Percentiles rank a stretch among this genome's conserved stretches.
phyloP scores from a whole-genome alignment of 2,797 vertebrate genomes.

The Anableps anableps region DNA sequence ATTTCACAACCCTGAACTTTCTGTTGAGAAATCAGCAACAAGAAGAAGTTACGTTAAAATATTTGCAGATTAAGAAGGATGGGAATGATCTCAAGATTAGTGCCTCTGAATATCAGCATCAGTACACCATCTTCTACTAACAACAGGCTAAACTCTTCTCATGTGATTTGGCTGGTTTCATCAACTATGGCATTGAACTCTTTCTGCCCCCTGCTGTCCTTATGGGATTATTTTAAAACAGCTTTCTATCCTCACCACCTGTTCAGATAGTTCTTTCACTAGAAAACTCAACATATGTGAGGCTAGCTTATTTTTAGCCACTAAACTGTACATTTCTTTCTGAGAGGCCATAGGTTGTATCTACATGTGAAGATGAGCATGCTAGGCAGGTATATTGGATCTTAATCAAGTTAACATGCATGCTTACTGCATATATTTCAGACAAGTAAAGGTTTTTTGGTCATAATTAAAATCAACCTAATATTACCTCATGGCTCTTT shows the following conservation, averaged over 20 bases:
- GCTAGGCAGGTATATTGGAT: not conserved
- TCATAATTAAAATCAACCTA: not conserved
- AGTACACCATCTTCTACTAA: not conserved
- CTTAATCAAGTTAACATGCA: not conserved
- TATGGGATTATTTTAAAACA: not conserved
- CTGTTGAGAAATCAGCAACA: not conserved
- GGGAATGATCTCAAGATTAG: conserved; percentile 29
- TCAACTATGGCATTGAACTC: conserved; percentile 10
- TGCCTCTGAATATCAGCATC: conserved; percentile 21
- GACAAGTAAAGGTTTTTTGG: not conserved
- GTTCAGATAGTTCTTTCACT: not conserved
- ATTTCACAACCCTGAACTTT: not conserved
- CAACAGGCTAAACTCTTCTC: conserved; percentile 27
- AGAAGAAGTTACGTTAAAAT: not conserved
- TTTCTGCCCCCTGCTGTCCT: conserved; percentile 52
- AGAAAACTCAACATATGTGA: not conserved
- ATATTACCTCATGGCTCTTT: not conserved
- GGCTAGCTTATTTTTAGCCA: not conserved
- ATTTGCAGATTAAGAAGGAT: conserved; percentile 21
- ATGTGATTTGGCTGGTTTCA: conserved; percentile 32
- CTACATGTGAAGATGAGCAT: not conserved
- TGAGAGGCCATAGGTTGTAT: not conserved
- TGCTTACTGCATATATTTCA: not conserved
- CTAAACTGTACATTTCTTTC: not conserved
- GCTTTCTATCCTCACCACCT: not conserved